A percentile compares a stretch with the other conserved stretches of the same genome.
Evolutionary conservation across 2,888 invertebrate species (phyloP).

Genomic region (Seira ritae): DNA sequence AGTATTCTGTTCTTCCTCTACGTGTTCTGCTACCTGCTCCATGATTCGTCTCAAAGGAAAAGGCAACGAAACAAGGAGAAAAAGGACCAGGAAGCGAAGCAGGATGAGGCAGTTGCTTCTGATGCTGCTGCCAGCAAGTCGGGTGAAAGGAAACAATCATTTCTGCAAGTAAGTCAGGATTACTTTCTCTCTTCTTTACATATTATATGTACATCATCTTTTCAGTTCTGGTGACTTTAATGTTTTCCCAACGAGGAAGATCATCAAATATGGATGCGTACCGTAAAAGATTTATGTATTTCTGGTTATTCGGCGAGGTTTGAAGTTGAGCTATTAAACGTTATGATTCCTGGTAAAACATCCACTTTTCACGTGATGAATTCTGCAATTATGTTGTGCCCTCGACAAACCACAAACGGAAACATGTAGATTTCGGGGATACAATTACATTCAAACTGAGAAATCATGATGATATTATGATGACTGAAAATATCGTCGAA

Average conservation of each 20-base stretch:
- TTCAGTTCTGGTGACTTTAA: background rate
- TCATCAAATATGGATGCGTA: background rate
- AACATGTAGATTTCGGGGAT: too few relatives aligned
- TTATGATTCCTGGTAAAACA: too few relatives aligned
- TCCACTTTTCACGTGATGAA: too few relatives aligned
- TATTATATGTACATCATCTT: background rate
- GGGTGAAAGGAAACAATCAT: slow-evolving; percentile 73
- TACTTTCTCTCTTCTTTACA: background rate
- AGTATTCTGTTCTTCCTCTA: slow-evolving; percentile 95
- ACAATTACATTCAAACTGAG: too few relatives aligned
- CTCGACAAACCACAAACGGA: too few relatives aligned
- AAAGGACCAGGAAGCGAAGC: slow-evolving; percentile 70
- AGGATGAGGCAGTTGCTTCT: slow-evolving; percentile 72
- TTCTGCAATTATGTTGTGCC: too few relatives aligned
- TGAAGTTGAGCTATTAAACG: too few relatives aligned
- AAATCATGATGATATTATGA: too few relatives aligned
- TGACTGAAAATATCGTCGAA: too few relatives aligned
- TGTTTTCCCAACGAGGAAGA: background rate
- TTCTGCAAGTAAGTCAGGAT: slow-evolving; percentile 71
- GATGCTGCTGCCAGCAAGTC: slow-evolving; percentile 73
- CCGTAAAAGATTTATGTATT: too few relatives aligned
- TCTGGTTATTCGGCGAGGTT: background rate
- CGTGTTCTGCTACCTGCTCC: slow-evolving; percentile 95
- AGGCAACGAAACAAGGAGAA: slow-evolving; percentile 71
- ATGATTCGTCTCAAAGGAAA: slow-evolving; percentile 80